These are phyloP conservation scores for Clivina fossor DNA, from an alignment of 2,888 invertebrate genomes.

Conservation along the genomic window DNA sequence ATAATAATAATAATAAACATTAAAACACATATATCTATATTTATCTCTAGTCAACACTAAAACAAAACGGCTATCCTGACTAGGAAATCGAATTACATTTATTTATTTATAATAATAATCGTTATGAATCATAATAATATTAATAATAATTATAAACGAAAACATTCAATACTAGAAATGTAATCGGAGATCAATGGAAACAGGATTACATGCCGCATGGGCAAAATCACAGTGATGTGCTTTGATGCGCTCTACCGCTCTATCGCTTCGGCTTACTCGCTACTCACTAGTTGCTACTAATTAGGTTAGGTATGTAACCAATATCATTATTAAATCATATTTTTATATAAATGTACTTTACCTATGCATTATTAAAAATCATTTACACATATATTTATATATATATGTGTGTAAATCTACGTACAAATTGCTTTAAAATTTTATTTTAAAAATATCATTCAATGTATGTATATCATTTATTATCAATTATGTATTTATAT, in stretches of 20 bases:
- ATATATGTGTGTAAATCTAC: slow-evolving; percentile 43
- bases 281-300: too few species aligned
- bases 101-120: slow-evolving; percentile 39
- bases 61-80: slow-evolving; percentile 52
- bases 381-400: slow-evolving; percentile 29
- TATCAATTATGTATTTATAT: slow-evolving; percentile 27
- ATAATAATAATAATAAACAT: slow-evolving; percentile 39
- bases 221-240: slow-evolving; percentile 55
- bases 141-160: slow-evolving; percentile 45
- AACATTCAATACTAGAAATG: slow-evolving; percentile 51
- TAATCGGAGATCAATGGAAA: slow-evolving; percentile 48
- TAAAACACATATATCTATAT: slow-evolving; percentile 27
- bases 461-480: slow-evolving; percentile 30
- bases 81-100: slow-evolving; percentile 50
- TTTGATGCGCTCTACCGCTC: slow-evolving; percentile 52
- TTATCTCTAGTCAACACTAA: slow-evolving; percentile 50
- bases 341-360: slow-evolving; percentile 13
- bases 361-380: too few species aligned
- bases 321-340: slow-evolving; percentile 6
- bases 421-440: slow-evolving; percentile 52
- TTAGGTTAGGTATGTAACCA: too few species aligned
- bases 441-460: slow-evolving; percentile 52
- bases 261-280: too few species aligned
- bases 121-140: slow-evolving; percentile 6
- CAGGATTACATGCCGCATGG: slow-evolving; percentile 49